Evolutionary conservation across 2,888 invertebrate species (phyloP).

Genomic region (Merodon equestris): DNA sequence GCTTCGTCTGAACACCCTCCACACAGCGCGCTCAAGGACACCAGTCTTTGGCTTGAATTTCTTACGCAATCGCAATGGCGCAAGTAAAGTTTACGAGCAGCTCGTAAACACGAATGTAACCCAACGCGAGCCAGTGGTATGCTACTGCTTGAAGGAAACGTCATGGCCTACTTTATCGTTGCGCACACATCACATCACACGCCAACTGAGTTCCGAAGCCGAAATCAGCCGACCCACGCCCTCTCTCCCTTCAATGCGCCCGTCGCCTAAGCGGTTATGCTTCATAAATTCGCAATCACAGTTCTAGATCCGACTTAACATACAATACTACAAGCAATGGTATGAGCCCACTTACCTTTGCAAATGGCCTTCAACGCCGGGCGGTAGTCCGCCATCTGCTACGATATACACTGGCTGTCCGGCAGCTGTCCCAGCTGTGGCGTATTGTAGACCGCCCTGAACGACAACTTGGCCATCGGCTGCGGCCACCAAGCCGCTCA

Average conservation of each 20-base stretch:
- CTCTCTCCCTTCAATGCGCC: conserved; percentile 22
- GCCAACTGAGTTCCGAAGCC: conserved; percentile 27
- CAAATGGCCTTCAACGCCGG: conserved; percentile 77
- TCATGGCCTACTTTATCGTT: conserved; percentile 56
- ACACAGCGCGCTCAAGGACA: conserved; percentile 37
- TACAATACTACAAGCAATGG: not conserved
- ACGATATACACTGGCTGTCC: conserved; percentile 79
- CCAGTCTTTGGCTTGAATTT: conserved; percentile 26
- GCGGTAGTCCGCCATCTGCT: conserved; percentile 74
- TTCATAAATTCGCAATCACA: conserved; percentile 63
- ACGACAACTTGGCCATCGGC: conserved; percentile 79
- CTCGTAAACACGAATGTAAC: conserved; percentile 53
- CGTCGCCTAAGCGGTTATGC: conserved; percentile 41
- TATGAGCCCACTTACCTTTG: conserved; percentile 76
- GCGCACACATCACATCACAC: conserved; percentile 38
- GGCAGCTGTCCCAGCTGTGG: conserved; percentile 74
- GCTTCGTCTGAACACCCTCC: conserved; percentile 1
- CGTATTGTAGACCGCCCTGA: conserved; percentile 78
- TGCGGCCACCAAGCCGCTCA: conserved; percentile 77
- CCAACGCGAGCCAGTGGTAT: conserved; percentile 26
- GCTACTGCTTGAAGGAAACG: conserved; percentile 32
- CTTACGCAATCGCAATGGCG: conserved; percentile 56
- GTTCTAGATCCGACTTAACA: conserved; percentile 23
- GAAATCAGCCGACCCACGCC: conserved; percentile 53
- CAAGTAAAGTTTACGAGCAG: conserved; percentile 54